These are phyloP conservation scores for Heliconius cydno DNA, from an alignment of 2,888 invertebrate species.

Conservation along the genomic window DNA sequence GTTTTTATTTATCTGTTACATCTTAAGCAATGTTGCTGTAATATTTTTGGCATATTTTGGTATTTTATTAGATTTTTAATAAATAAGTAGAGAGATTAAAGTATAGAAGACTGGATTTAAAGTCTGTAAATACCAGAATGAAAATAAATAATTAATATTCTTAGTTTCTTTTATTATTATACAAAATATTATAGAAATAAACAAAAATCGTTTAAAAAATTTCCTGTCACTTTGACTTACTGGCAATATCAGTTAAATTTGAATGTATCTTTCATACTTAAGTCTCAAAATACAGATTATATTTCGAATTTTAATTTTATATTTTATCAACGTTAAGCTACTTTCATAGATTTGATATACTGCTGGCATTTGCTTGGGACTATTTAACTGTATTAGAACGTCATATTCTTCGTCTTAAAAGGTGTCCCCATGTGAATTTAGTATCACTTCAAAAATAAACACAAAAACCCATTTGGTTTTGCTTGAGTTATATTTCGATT, in stretches of 20 bases:
- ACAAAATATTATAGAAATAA: neutral
- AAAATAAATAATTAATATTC: neutral
- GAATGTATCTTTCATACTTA: no score
- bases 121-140: neutral
- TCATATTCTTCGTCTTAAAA: no score
- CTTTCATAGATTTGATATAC: neutral
- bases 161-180: neutral
- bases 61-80: neutral
- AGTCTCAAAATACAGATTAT: neutral
- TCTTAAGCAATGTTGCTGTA: neutral
- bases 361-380: neutral
- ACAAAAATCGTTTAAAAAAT: neutral
- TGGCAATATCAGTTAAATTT: no score
- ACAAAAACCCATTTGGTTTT: neutral
- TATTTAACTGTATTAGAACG: no score
- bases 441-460: neutral
- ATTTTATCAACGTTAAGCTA: neutral
- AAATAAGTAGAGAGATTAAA: neutral
- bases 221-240: neutral
- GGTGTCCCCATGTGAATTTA: neutral
- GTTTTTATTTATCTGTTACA: neutral
- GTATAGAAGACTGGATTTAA: neutral
- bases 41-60: constrained; percentile 19
- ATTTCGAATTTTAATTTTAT: neutral
- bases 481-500: neutral